Evolutionary conservation across 2,888 invertebrate genomes (phyloP), one percentile per base, ranked within the genome.

Genomic region (Drosophila nr. fundita): DNA sequence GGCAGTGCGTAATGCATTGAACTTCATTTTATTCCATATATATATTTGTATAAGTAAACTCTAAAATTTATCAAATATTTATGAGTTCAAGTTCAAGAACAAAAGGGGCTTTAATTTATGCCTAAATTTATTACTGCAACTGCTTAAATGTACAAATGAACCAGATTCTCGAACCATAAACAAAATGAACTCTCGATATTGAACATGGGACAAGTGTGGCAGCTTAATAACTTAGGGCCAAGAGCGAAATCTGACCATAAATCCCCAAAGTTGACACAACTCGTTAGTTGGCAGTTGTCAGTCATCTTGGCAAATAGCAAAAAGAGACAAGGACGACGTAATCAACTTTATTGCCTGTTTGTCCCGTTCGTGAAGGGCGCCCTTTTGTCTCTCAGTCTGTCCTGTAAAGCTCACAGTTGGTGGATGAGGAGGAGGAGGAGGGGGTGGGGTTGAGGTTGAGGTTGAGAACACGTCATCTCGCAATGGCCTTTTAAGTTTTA

Each of bases 341-440:
- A 63, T 68, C 45, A 60, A 65, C 21, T 64, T 74, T 53, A 64
- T 68, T 15, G 57, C n/a, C 36, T 40, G 18, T 29, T 30, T 18
- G 45, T 18, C 29, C 7, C 21, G 45, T 45, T 8, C 15, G 34
- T 18, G 30, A 18, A 52, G 58, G 77, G 70, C 83, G 84, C 42
- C 84, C 66, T 61, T 32, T 54, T 71, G 89, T 87, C 84, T 84
- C 67, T 54, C 36, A 42, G 58, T 24, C 53, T 27, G 53, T 34
- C 67, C 49, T 54, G 3, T 2, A 11, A 11, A 24, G 36, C 7
- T 21, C 21, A 13, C 21, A 21, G 4, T n/a, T 40, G 10, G 15
- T 0, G 32, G 4, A 42, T 52, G 36, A 27, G 54, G 48, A 38
- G 13, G 2, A n/a, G n/a, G 34, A 18, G 24, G 11, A 30, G 53